Evolutionary conservation across 2,888 invertebrate genomes (phyloP), one percentile per base, ranked within the genome.

Genomic region (Rhopalosiphum nymphaeae): DNA sequence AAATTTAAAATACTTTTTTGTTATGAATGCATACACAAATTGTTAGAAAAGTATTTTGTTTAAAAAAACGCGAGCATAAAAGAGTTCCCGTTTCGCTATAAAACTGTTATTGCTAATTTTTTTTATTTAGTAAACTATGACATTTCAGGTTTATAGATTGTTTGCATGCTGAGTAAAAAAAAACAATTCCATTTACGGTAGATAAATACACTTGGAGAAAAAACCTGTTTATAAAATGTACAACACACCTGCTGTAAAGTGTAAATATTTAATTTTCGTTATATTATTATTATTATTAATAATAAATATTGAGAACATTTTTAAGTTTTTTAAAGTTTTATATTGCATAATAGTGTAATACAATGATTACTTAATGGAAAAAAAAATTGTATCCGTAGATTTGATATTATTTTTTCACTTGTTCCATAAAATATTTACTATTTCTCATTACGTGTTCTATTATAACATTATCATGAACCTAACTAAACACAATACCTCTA

Each of bases 91-190:
- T 78, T 1, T 21, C 0, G 67, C 78, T 36, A 78, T 78, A 78
- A 36, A 78, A 78, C 78, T 36, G 78, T 36, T 78, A 78, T 78
- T 36, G 78, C 78, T 36, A 78, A 36, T 78, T 78, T 78, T 67
- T 78, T 78, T 78, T 78, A 78, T 36, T 78, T 78, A 78, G 36
- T 36, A 78, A 78, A 78, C 36, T 78, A 78, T 78, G 78, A 78
- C 36, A 78, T 36, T 78, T 78, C 78, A 78, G 78, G 78, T 78
- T 78, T 78, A 78, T 78, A 36, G 78, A 78, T 78, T 78, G 36
- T 61, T 78, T 36, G 36, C 36, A 78, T 21, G 67, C n/a, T 67
- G 1, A 78, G 36, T 2, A 42, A 42, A 36, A 78, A 78, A 36
- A 78, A 21, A 7, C 21, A 78, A 36, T 9, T 36, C 21, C 36